phyloP scores from a whole-genome alignment of 1,140 invertebrate species.

The Rhyzopertha dominica region DNA sequence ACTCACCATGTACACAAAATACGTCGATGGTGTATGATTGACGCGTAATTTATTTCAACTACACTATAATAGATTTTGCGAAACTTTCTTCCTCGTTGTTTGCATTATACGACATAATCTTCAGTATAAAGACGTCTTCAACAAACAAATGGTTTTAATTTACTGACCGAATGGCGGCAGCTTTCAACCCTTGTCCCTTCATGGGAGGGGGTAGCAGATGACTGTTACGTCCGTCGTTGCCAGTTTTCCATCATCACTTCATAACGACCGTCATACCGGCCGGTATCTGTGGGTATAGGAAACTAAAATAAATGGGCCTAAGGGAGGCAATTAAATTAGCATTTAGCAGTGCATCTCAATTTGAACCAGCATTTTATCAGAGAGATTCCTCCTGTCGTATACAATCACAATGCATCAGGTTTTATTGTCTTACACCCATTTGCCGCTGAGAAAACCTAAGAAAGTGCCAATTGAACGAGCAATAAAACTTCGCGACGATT shows the following conservation, averaged over 20 bases:
- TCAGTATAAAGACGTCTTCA: too few relatives aligned
- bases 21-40: too few relatives aligned
- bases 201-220: conserved; percentile 12
- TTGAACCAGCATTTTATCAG: conserved; percentile 35
- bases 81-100: too few relatives aligned
- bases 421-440: conserved; percentile 45
- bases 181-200: conserved; percentile 15
- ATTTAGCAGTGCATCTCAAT: conserved; percentile 38
- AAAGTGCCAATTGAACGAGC: conserved; percentile 45
- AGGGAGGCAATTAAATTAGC: conserved; percentile 31
- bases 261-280: conserved; percentile 4
- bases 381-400: conserved; percentile 41
- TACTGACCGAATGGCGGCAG: too few relatives aligned
- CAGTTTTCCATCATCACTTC: conserved; percentile 12
- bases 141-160: too few relatives aligned
- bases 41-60: too few relatives aligned
- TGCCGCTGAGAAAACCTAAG: conserved; percentile 42
- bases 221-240: conserved; percentile 17
- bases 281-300: too few relatives aligned
- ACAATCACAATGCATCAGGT: conserved; percentile 46
- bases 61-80: too few relatives aligned
- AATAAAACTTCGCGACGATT: conserved; percentile 44
- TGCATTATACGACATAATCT: too few relatives aligned
- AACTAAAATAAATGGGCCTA: too few relatives aligned
- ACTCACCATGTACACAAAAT: too few relatives aligned